A percentile compares a stretch with the other conserved stretches of the same genome.
These are phyloP conservation scores for Ascaphus truei DNA, from an alignment of 2,113 vertebrate genomes.

Conservation along the genomic window DNA sequence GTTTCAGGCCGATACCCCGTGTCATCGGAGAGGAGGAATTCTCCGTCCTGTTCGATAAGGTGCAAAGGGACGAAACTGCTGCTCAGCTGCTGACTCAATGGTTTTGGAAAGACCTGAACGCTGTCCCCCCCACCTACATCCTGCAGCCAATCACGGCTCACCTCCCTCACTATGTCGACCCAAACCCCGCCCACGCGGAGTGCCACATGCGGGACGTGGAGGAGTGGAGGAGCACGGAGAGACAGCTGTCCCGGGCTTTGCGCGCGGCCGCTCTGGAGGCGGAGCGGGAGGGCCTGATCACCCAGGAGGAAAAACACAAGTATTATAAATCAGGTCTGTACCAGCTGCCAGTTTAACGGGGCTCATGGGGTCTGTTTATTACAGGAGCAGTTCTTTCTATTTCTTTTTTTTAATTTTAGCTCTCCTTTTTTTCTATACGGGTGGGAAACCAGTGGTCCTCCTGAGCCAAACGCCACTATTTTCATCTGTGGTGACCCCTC, in stretches of 20 bases:
- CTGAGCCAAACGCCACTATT: no score
- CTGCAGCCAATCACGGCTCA: conserved; percentile 66
- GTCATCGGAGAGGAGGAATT: conserved; percentile 63
- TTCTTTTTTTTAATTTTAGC: no score
- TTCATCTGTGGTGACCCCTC: no score
- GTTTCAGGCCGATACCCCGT: conserved; percentile 54
- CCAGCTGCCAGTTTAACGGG: neutral
- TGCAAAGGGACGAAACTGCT: conserved; percentile 47
- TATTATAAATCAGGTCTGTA: conserved; percentile 67
- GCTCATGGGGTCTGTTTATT: no score
- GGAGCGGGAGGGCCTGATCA: conserved; percentile 55
- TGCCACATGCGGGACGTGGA: conserved; percentile 37
- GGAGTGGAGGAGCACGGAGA: conserved; percentile 49
- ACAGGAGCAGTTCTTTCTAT: no score
- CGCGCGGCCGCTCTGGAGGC: conserved; percentile 54
- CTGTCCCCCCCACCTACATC: conserved; percentile 60
- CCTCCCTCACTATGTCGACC: conserved; percentile 53
- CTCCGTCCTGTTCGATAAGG: conserved; percentile 58
- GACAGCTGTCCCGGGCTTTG: conserved; percentile 52
- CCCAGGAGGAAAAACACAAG: conserved; percentile 51
- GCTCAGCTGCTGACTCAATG: conserved; percentile 54
- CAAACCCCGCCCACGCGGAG: conserved; percentile 37
- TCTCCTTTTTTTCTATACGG: no score
- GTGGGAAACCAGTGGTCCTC: no score
- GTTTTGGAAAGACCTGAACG: conserved; percentile 68